A percentile compares a stretch with the other conserved stretches of the same genome.
phyloP scores from a whole-genome alignment of 1,140 invertebrate genomes.

The Hydropsyche tenuis region DNA sequence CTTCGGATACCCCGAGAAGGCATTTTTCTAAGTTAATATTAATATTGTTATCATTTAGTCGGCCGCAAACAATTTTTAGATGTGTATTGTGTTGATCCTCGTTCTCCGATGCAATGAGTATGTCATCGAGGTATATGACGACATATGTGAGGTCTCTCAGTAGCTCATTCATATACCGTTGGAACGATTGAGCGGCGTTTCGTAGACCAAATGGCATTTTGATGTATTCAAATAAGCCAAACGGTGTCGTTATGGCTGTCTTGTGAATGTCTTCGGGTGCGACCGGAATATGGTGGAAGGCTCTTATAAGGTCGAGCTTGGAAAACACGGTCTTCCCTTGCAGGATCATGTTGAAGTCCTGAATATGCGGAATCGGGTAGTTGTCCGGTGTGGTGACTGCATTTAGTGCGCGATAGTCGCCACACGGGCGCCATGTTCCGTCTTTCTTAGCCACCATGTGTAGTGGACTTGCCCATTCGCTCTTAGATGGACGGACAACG shows the following conservation, averaged over 20 bases:
- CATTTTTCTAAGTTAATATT: too few species aligned
- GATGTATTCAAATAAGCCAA: conserved; percentile 40
- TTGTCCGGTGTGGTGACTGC: conserved; percentile 53
- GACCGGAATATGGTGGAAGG: too few species aligned
- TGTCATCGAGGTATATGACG: too few species aligned
- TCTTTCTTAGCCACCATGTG: conserved; percentile 55
- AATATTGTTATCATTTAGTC: too few species aligned
- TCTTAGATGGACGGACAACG: not conserved
- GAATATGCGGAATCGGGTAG: conserved; percentile 56
- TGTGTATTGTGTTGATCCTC: too few species aligned
- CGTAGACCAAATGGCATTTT: not conserved
- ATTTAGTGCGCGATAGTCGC: conserved; percentile 62
- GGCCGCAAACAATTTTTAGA: too few species aligned
- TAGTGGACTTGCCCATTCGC: not conserved
- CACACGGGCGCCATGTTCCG: conserved; percentile 55
- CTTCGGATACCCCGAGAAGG: too few species aligned
- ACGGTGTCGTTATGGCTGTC: conserved; percentile 55
- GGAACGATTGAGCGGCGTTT: not conserved
- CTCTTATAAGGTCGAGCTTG: conserved; percentile 51
- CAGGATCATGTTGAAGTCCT: conserved; percentile 53
- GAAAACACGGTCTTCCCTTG: conserved; percentile 54
- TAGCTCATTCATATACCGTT: too few species aligned
- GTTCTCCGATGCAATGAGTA: too few species aligned
- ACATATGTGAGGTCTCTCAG: too few species aligned
- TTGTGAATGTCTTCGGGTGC: conserved; percentile 53